Base-by-base conservation (phyloP, 2,888 invertebrate species). In the Pristionchus fissidentatus region DNA sequence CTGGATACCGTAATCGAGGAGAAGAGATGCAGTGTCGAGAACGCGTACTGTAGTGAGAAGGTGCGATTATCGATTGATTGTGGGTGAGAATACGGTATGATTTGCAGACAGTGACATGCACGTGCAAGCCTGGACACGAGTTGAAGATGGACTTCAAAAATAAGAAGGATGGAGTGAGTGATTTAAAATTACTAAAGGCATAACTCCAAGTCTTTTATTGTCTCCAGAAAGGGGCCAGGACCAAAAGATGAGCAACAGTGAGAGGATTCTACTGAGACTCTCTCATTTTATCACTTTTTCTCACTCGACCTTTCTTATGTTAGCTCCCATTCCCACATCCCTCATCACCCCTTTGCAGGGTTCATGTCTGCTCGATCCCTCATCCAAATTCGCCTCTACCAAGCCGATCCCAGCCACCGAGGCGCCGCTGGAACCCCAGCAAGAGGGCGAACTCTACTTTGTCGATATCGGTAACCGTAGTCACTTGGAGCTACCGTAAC, bases 1-100 rank as follows among this genome's bases (percentile, higher is more conserved):
- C 43, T 89, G 83, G 89, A 90, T n/a, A 92, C 92, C 1, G 85
- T 92, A 22, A 88, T 92, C 10, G 89, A 88, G 46, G 91, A 91
- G 83, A 91, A 92, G 84, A 87, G 89, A 85, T 89, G 91, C 84
- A 46, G 85, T 10, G 91, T 92, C 19, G 83, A 85, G 41, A 91
- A 92, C 84, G 87, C 89, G 38, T 92, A 91, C 84, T 92, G 92
- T 83, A 90, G 90, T 35, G 90, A 91, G 85, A 88, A 89, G 79
- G 79, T 79, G 49, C 10, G 49, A 49, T 15, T 49, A 77, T 49
- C 49, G 75, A 75, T 49, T 29, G 13, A 41, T 41, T 13, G 43
- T 4, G 43, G n/a, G 5, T 32, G 15, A 7, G 15, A 10, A 49
- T 52, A 22, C 5, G 22, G 5, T 52, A 15, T 5, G 7, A 3